Percentiles rank a stretch among this genome's conserved stretches.
Conservation (phyloP, 2,113 vertebrate species). For the Dipodomys spectabilis region DNA sequence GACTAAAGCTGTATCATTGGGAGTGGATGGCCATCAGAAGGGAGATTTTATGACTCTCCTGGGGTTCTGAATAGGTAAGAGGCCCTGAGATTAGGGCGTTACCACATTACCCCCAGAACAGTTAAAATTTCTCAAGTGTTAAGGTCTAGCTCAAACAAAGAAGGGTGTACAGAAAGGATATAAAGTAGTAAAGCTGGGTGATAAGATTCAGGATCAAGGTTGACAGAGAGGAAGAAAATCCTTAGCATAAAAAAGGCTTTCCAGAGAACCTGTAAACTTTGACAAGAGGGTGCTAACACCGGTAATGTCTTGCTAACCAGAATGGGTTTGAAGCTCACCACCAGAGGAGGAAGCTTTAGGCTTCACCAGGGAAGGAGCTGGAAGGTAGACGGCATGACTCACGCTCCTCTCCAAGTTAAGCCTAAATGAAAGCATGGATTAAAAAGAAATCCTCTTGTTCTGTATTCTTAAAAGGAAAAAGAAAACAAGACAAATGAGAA, state of each 20-base stretch:
- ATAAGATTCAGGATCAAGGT: constrained; percentile 10
- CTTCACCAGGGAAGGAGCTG: not conserved
- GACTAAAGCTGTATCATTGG: constrained; percentile 5
- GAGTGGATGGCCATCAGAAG: not conserved
- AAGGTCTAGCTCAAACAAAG: constrained; percentile 40
- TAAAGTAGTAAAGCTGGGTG: constrained; percentile 20
- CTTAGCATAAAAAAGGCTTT: not conserved
- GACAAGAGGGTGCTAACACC: not conserved
- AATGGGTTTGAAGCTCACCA: not conserved
- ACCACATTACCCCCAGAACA: not conserved
- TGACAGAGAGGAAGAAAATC: not conserved
- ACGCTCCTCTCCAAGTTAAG: not conserved
- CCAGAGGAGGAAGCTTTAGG: not conserved
- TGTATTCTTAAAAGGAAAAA: not conserved
- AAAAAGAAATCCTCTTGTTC: not conserved
- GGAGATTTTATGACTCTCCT: not conserved
- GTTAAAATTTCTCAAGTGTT: not conserved
- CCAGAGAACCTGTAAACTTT: not conserved
- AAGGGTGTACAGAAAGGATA: not conserved
- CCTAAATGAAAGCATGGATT: not conserved
- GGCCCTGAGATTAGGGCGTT: not conserved
- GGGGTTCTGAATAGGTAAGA: not conserved
- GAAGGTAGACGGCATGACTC: not conserved
- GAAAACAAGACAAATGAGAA: not conserved
- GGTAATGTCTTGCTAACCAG: not conserved